Evolutionary conservation across 2,888 invertebrate genomes (phyloP).

Genomic region (Scaptomyza caliginosa): DNA sequence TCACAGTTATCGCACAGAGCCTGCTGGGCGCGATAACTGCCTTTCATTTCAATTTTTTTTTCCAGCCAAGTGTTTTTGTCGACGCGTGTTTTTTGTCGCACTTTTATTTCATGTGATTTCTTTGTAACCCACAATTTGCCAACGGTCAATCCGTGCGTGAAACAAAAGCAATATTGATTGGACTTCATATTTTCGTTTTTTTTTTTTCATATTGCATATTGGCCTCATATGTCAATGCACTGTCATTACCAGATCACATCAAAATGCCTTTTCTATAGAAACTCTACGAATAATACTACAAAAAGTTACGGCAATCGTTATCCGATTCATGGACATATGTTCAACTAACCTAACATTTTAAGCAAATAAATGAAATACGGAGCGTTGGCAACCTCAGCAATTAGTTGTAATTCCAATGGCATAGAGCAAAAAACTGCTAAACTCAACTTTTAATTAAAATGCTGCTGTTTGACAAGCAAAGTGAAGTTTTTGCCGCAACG

Average conservation of each 20-base stretch:
- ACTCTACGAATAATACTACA: not conserved
- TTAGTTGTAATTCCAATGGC: conserved; percentile 33
- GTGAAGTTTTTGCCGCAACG: not conserved
- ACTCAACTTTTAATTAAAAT: conserved; percentile 61
- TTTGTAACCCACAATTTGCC: conserved; percentile 20
- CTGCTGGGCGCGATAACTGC: conserved; percentile 31
- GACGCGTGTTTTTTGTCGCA: conserved; percentile 49
- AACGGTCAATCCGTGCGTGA: not conserved
- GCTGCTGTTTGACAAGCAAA: conserved; percentile 31
- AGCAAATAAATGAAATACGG: too few species aligned
- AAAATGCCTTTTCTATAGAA: conserved; percentile 2
- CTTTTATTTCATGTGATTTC: conserved; percentile 46
- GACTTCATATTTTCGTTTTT: not conserved
- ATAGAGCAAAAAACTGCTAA: conserved; percentile 1
- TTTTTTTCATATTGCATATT: not conserved
- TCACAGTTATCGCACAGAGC: conserved; percentile 29
- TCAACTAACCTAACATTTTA: conserved; percentile 12
- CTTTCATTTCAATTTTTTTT: not conserved
- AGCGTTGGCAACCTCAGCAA: conserved; percentile 21
- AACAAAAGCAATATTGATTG: conserved; percentile 51
- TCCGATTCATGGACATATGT: conserved; percentile 7
- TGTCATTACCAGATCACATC: conserved; percentile 25
- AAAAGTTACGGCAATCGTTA: not conserved
- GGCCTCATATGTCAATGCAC: conserved; percentile 31
- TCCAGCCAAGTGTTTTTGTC: conserved; percentile 26